Percentiles rank a stretch among this genome's conserved stretches.
Conservation (phyloP, 2,888 invertebrate species). For the Orthosia cruda region DNA sequence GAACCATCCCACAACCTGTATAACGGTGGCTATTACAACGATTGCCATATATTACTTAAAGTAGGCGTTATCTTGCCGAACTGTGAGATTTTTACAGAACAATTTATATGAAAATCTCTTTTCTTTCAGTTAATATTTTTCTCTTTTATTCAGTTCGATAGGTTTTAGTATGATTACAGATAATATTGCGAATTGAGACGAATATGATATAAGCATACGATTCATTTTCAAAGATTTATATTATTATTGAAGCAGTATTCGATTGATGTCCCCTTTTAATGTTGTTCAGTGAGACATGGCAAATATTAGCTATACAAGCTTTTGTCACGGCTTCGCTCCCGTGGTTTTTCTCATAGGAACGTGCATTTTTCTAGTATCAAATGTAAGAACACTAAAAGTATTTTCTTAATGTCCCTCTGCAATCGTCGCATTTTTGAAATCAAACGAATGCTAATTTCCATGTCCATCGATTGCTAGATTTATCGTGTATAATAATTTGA, state of each 20-base stretch:
- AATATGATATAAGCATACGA: not conserved
- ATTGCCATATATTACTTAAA: constrained; percentile 71
- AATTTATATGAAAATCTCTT: constrained; percentile 61
- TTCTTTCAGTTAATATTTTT: constrained; percentile 26
- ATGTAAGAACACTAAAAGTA: too few species aligned
- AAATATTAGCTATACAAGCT: not conserved
- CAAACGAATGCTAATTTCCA: too few species aligned
- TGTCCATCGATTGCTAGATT: too few species aligned
- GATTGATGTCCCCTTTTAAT: not conserved
- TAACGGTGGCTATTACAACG: constrained; percentile 63
- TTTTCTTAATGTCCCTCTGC: too few species aligned
- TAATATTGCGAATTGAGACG: constrained; percentile 9
- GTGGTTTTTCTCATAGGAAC: not conserved
- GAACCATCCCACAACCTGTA: constrained; percentile 29
- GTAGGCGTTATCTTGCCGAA: constrained; percentile 68
- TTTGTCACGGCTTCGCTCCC: not conserved
- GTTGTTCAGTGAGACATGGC: not conserved
- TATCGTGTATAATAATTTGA: too few species aligned
- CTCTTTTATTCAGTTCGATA: constrained; percentile 31
- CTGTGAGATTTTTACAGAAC: constrained; percentile 57
- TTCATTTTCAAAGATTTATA: constrained; percentile 18
- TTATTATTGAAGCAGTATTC: constrained; percentile 5
- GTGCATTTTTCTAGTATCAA: not conserved
- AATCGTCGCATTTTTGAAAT: too few species aligned
- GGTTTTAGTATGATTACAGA: constrained; percentile 50